Evolutionary conservation across 2,797 vertebrate species (phyloP).

Genomic region (Picus viridis): DNA sequence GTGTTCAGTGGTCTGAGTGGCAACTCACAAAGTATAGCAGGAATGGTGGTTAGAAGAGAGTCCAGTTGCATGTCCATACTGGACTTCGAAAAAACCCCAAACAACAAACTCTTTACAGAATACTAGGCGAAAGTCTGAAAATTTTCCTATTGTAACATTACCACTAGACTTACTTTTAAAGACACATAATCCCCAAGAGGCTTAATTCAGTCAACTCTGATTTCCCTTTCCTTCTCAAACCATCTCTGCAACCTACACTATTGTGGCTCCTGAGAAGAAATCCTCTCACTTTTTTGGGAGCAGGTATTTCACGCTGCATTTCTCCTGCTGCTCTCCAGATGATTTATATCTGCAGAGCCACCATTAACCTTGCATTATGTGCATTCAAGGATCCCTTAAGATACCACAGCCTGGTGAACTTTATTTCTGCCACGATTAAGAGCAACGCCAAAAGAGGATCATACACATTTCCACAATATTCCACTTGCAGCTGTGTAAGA

Average conservation of each 20-base stretch:
- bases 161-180: slow-evolving; percentile 8
- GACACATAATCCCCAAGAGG: slow-evolving; percentile 28
- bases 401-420: not conserved
- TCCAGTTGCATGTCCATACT: no score
- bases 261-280: not conserved
- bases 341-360: not conserved
- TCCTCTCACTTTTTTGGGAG: not conserved
- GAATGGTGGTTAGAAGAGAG: not conserved
- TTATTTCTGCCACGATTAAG: not conserved
- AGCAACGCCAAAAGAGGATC: not conserved
- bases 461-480: not conserved
- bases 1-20: rapidly evolving
- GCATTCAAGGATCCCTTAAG: not conserved
- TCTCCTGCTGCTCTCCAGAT: not conserved
- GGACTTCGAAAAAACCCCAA: not conserved
- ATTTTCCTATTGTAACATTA: not conserved
- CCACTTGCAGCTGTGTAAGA: not conserved
- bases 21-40: not conserved
- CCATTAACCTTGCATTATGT: not conserved
- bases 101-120: not conserved
- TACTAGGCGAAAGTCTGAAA: not conserved
- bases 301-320: rapidly evolving
- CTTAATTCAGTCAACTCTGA: slow-evolving; percentile 19
- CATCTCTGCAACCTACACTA: not conserved
- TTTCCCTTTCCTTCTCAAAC: not conserved